Base-by-base conservation (phyloP, 2,888 invertebrate species). In the Macrosoma leucophasiata region DNA sequence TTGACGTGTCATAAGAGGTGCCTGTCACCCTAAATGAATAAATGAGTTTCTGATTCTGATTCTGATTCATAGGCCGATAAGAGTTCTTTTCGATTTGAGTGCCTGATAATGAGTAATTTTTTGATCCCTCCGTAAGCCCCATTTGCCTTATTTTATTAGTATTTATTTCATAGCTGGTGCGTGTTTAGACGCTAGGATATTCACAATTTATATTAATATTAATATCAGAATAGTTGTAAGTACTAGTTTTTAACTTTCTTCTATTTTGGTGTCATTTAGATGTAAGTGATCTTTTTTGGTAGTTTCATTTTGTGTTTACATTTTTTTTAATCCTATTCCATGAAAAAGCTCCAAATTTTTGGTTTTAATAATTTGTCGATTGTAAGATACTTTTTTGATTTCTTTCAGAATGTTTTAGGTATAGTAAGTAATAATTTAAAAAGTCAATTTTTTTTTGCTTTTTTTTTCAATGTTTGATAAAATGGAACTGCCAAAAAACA, bases 131-230 rank as follows among this genome's bases (percentile, higher is more conserved):
- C 81, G 76, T 59, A 52, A 67, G 41, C 68, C 65, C 76, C 65
- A 47, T 76, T 71, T 74, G 82, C 81, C 82, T 84, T 84, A 84
- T 82, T 81, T 81, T 78, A 68, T 72, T 78, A 79, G 78, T 55
- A 39, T 58, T 65, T n/a, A n/a, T n/a, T n/a, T n/a, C n/a, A 50
- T 64, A 63, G 58, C 45, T 51, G 59, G 58, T 52, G 61, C 50
- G 60, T 48, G 54, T 52, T 48, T 52, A 71, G 68, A 52, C 52
- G 64, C 62, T 72, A 75, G 69, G 52, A 50, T 44, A 45, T 53
- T 54, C 41, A 50, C 53, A 52, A 56, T 54, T n/a, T 56, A 57
- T 58, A 61, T 51, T 55, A 59, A 39, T 48, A 44, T 45, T 48
- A 9, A n/a, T 17, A 10, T 35, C 18, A 29, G 24, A 26, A 36